A percentile compares a stretch with the other conserved stretches of the same genome.
These are phyloP conservation scores for Dyspetes luteomarginatus DNA, from an alignment of 2,888 invertebrate species.

Conservation along the genomic window DNA sequence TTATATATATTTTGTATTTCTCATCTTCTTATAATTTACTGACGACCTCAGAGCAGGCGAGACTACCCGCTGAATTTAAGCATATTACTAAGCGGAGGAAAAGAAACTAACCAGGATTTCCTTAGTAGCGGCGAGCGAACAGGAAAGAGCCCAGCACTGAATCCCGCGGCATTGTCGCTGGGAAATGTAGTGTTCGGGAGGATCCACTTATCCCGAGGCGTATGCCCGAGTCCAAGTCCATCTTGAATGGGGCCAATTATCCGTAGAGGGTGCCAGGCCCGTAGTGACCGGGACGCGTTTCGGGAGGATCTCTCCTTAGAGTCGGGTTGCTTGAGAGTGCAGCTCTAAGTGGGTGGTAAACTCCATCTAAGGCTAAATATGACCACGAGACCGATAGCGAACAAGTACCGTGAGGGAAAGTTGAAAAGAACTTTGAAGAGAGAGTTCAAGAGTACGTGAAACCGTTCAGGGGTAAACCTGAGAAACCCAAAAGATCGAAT, in stretches of 20 bases:
- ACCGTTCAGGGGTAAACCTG: constrained; percentile 86
- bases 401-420: constrained; percentile 89
- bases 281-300: constrained; percentile 81
- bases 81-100: neutral
- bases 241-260: too few relatives aligned
- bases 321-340: constrained; percentile 85
- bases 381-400: constrained; percentile 87
- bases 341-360: constrained; percentile 69
- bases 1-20: too few relatives aligned
- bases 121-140: constrained; percentile 87
- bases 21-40: too few relatives aligned
- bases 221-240: too few relatives aligned
- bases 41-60: too few relatives aligned
- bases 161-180: too few relatives aligned
- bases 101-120: constrained; percentile 8
- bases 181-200: too few relatives aligned
- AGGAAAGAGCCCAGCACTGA: constrained; percentile 87
- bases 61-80: neutral
- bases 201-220: too few relatives aligned
- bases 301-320: constrained; percentile 82
- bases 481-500: constrained; percentile 85
- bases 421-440: constrained; percentile 89
- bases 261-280: constrained; percentile 85
- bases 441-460: constrained; percentile 82
- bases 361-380: constrained; percentile 84